Evolutionary conservation across 2,797 vertebrate species (phyloP), one percentile per base, ranked within the genome.

Genomic region (Smutsia temminckii): DNA sequence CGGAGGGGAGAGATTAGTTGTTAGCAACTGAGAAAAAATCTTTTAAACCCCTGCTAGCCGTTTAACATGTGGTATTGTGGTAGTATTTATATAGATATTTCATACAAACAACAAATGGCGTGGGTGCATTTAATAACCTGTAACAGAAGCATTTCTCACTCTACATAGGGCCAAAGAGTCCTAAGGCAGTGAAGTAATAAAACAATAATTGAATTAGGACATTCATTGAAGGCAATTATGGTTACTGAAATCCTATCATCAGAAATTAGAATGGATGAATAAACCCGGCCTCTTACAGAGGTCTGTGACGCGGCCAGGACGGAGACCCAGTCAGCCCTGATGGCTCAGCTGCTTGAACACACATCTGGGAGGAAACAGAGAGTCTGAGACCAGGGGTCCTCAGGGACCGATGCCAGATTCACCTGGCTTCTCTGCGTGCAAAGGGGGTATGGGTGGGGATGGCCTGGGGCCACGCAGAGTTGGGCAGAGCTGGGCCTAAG

Each of bases 141-240:
- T 0, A 77, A 80, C 5, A 85, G 66, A 68, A 89, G 53, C 79
- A 91, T 57, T 79, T 96, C 61, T 95, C 17, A 61, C 3, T 95
- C 51, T 18, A 0, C 0, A 3, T 8, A 97, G 49, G 53, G 63
- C 63, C 72, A 92, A 95, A 95, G 68, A 91, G 75, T 83, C 88
- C 93, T 87, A 49, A 97, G 84, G 53, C 5, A 89, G 96, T 86
- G 55, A 79, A 88, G 71, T 74, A 85, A 95, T 71, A 89, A 72
- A 95, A 96, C 85, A 97, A 84, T 69, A 89, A 97, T 2, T 94
- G 79, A 97, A 42, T 34, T 81, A 96, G 75, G 90, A 96, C 69
- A 93, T 93, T 96, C 75, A 92, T 0, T 75, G 88, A 93, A 32
- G 63, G 55, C 79, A 78, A 0, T 49, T 55, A 84, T 59, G 61